Evolutionary conservation across 1,140 invertebrate genomes (phyloP).

Genomic region (Caerostris extrusa): DNA sequence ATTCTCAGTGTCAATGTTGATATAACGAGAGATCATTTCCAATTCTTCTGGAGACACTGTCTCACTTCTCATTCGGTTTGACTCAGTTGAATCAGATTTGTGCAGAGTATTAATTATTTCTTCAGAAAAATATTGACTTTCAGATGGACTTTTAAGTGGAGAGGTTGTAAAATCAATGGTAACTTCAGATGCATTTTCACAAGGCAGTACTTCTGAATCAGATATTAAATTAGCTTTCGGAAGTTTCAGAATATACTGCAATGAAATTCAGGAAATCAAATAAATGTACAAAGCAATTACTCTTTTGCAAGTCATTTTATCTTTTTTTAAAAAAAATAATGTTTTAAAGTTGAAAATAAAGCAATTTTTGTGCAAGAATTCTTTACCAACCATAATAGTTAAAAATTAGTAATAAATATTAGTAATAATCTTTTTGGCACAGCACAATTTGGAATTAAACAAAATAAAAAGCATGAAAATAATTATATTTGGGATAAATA

Average conservation of each 20-base stretch:
- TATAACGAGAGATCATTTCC: conserved; percentile 67
- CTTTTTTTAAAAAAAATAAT: too few relatives aligned
- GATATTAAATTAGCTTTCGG: conserved; percentile 11
- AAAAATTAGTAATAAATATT: too few relatives aligned
- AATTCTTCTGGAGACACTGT: conserved; percentile 21
- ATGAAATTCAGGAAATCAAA: not conserved
- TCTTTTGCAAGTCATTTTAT: too few relatives aligned
- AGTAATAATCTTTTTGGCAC: too few relatives aligned
- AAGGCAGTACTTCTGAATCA: conserved; percentile 26
- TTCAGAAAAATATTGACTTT: not conserved
- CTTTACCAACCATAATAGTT: too few relatives aligned
- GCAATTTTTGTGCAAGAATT: too few relatives aligned
- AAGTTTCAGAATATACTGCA: not conserved
- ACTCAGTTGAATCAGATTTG: conserved; percentile 14
- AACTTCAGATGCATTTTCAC: conserved; percentile 68
- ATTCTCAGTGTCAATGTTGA: conserved; percentile 67
- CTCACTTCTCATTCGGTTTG: not conserved
- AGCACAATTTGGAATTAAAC: too few relatives aligned
- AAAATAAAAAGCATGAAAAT: too few relatives aligned
- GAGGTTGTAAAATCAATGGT: conserved; percentile 42
- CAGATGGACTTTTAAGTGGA: conserved; percentile 1
- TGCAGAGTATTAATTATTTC: not conserved
- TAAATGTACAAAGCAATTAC: too few relatives aligned
- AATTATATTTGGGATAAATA: too few relatives aligned
- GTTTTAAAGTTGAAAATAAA: too few relatives aligned